These are phyloP conservation scores for Bombus superbus DNA, from an alignment of 1,140 invertebrate genomes.

Conservation along the genomic window DNA sequence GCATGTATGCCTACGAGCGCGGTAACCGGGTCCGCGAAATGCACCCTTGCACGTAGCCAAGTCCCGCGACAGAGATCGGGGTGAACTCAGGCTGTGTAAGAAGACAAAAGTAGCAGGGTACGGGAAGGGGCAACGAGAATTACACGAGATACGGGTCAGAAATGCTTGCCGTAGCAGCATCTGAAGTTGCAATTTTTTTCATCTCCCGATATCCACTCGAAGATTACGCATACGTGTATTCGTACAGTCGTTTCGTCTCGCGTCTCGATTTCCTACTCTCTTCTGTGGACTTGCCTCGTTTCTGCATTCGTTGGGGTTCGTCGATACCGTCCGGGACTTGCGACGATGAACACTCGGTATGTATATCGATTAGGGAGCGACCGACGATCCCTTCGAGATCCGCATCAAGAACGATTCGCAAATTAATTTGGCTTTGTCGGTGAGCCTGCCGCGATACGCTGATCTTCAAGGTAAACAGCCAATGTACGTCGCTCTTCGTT, in stretches of 20 bases:
- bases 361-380: slow-evolving; percentile 9
- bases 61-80: slow-evolving; percentile 42
- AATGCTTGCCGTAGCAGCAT: slow-evolving; percentile 79
- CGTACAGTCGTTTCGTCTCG: background rate
- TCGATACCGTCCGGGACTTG: slow-evolving; percentile 20
- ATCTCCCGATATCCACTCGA: slow-evolving; percentile 71
- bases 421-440: slow-evolving; percentile 68
- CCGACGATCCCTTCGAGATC: slow-evolving; percentile 41
- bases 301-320: background rate
- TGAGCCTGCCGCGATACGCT: slow-evolving; percentile 42
- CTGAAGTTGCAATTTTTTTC: slow-evolving; percentile 80
- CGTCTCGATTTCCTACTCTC: background rate
- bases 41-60: slow-evolving; percentile 65
- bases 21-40: slow-evolving; percentile 55
- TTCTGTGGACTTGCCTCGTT: background rate
- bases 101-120: slow-evolving; percentile 59
- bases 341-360: slow-evolving; percentile 6
- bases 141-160: slow-evolving; percentile 78
- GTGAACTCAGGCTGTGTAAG: slow-evolving; percentile 19
- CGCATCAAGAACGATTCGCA: slow-evolving; percentile 54
- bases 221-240: slow-evolving; percentile 44
- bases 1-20: slow-evolving; percentile 67
- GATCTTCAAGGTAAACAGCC: slow-evolving; percentile 56
- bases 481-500: slow-evolving; percentile 1
- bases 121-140: slow-evolving; percentile 71